Percentiles rank a stretch among this genome's conserved stretches.
These are phyloP conservation scores for Plectrocnemia conspersa DNA, from an alignment of 1,140 invertebrate species.

Conservation along the genomic window DNA sequence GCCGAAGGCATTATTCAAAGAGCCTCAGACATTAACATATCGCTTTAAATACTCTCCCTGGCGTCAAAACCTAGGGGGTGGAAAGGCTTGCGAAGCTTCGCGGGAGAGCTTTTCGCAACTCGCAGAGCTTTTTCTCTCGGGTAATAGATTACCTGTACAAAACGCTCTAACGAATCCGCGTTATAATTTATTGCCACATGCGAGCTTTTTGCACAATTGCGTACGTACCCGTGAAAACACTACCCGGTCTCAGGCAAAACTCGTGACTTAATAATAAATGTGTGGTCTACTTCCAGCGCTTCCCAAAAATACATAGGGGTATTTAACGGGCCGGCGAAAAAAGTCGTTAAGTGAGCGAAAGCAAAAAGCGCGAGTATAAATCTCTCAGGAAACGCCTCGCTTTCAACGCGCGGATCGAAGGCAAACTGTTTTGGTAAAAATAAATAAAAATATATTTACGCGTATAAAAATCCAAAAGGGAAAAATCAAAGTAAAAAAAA, in stretches of 20 bases:
- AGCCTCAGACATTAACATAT: conserved; percentile 18
- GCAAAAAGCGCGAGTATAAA: no score
- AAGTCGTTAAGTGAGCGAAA: background rate
- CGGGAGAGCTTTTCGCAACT: conserved; percentile 14
- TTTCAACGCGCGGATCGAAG: no score
- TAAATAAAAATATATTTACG: no score
- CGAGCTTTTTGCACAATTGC: conserved; percentile 22
- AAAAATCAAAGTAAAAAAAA: no score
- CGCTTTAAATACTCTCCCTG: conserved; percentile 7
- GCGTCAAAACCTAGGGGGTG: background rate
- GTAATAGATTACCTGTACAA: conserved; percentile 30
- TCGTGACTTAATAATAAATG: conserved; percentile 17
- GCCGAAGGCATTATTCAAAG: conserved; percentile 11
- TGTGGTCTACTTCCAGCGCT: background rate
- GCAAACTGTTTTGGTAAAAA: no score
- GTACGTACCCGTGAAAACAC: background rate
- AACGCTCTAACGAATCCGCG: conserved; percentile 27
- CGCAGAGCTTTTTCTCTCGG: background rate
- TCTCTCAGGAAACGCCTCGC: no score
- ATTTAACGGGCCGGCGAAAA: no score
- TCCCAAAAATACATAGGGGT: no score
- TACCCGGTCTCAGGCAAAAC: background rate
- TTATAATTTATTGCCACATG: conserved; percentile 26
- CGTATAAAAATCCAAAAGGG: no score
- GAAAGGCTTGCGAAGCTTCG: conserved; percentile 6